Evolutionary conservation across 2,113 vertebrate species (phyloP).

Genomic region (Coreoperca whiteheadi): DNA sequence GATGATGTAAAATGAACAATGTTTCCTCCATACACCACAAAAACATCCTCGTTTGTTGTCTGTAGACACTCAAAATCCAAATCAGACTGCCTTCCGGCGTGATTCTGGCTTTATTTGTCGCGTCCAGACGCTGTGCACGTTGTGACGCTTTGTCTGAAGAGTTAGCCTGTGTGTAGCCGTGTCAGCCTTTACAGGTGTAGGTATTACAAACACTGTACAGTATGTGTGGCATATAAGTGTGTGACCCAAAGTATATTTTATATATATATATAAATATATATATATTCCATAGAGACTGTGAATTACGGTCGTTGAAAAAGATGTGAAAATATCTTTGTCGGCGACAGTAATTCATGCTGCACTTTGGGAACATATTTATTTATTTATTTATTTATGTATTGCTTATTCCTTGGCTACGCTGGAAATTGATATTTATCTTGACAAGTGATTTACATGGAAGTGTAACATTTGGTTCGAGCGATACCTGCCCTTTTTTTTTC

Average conservation of each 20-base stretch:
- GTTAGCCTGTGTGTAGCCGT: not conserved
- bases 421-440: constrained; percentile 30
- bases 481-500: not conserved
- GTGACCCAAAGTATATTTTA: constrained; percentile 60
- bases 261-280: too few species aligned
- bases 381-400: constrained; percentile 18
- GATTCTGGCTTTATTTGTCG: constrained; percentile 24
- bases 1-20: not conserved
- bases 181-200: constrained; percentile 10
- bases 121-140: not conserved
- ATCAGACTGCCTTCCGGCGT: not conserved
- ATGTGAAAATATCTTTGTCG: too few species aligned
- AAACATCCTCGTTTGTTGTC: too few species aligned
- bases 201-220: constrained; percentile 5
- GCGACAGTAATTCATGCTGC: constrained; percentile 10
- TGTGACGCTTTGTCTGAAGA: constrained; percentile 41
- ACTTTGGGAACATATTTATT: constrained; percentile 49
- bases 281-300: constrained; percentile 23
- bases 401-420: constrained; percentile 9
- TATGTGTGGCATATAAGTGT: constrained; percentile 32
- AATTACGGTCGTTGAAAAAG: constrained; percentile 23
- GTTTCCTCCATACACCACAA: too few species aligned
- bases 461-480: not conserved
- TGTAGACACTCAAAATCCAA: not conserved
- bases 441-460: not conserved